A percentile compares a stretch with the other conserved stretches of the same genome.
Conservation (phyloP, 2,888 invertebrate species). For the Willowsia nigromaculata region DNA sequence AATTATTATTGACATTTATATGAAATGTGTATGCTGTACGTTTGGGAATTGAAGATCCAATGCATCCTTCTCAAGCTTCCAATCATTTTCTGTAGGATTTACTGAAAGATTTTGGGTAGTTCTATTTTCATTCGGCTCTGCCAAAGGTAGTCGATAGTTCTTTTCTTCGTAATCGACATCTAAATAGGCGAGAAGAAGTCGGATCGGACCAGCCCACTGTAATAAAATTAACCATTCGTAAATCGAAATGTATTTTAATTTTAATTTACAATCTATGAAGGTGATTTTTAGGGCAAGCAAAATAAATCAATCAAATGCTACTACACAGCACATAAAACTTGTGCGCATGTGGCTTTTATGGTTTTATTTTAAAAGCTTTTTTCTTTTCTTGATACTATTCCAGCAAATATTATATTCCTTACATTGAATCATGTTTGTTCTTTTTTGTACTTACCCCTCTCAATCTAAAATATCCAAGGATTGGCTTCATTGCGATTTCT, state of each 20-base stretch:
- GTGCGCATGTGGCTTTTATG: too few relatives aligned
- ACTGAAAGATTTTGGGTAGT: not conserved
- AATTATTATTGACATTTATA: not conserved
- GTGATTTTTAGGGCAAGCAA: not conserved
- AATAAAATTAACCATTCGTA: not conserved
- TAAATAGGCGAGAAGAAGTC: constrained; percentile 45
- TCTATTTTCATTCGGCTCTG: not conserved
- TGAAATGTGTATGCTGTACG: too few relatives aligned
- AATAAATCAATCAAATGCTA: not conserved
- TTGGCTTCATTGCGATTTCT: constrained; percentile 42
- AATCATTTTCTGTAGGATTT: not conserved
- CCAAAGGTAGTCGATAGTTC: constrained; percentile 39
- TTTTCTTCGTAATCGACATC: constrained; percentile 52
- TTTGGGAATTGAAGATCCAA: constrained; percentile 70
- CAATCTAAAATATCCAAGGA: constrained; percentile 61
- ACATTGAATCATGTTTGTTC: too few relatives aligned
- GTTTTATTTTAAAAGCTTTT: too few relatives aligned
- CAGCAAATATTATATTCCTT: too few relatives aligned
- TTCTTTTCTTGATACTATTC: too few relatives aligned
- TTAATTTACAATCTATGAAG: not conserved
- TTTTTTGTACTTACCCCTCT: constrained; percentile 56
- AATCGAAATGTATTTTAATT: not conserved
- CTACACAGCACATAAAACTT: too few relatives aligned
- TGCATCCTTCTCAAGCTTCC: constrained; percentile 57
- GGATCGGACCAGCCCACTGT: constrained; percentile 55